Base-by-base conservation (phyloP, 2,113 vertebrate species). In the Arizona elegans region DNA sequence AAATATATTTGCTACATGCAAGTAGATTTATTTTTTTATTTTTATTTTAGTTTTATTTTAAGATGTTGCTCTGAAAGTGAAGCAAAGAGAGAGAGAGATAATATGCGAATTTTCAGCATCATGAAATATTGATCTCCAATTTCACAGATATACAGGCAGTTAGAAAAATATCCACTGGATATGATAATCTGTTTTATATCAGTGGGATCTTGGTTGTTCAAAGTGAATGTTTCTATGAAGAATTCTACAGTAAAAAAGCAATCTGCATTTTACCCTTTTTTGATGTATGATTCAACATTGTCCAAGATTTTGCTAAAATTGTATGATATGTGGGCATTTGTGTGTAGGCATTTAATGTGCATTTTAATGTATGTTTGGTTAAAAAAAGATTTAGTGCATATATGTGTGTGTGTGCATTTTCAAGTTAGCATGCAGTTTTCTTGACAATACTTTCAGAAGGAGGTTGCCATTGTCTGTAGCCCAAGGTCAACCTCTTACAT, bases 121-220 rank as follows among this genome's bases (percentile, higher is more conserved):
- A 62, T 65, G 75, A 91, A 94, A 92, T 94, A 94, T 23, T 92
- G 90, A 90, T 65, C 8, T 53, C 88, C 3, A 1, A 1, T 26
- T 50, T 95, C 91, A 87, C 58, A 26, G 47, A 54, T 70, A 91
- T 52, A 75, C 52, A 81, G 38, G 53, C 53, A 21, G 15, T 38
- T 50, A 86, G 8, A 19, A 59, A 59, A 86, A 62, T n/a, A 86
- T 58, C 24, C 55, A 86, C 11, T 26, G 54, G 70, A 53, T 23
- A 62, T 87, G 62, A 21, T n/a, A 12, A 15, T 54, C 11, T 86
- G 9, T 53, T 89, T 62, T 89, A 50, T 8, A 38, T 89, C n/a
- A n/a, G n/a, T 15, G 86, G 87, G 47, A n/a, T 62, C 89, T 89
- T 23, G 50, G 43, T 52, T 86, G n/a, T 91, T 91, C 43, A 53